Percentiles rank a stretch among this genome's conserved stretches.
Conservation (phyloP, 30 jellyfish, hydroid and myxozoan genomes). For the Aurelia sp. region DNA sequence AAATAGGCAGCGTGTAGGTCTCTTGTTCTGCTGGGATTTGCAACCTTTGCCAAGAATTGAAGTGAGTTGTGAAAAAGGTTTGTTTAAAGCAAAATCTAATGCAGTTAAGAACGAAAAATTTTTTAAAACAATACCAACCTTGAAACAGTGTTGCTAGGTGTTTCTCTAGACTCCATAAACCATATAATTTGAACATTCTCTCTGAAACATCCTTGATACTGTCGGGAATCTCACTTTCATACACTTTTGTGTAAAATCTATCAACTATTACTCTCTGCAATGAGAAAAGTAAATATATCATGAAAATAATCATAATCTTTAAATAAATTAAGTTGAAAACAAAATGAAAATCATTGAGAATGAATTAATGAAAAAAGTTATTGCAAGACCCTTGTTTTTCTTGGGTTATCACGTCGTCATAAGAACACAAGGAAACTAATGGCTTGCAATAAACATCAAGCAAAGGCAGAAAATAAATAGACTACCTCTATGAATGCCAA, state of each 20-base stretch:
- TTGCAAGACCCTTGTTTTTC: no score
- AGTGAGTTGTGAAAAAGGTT: no score
- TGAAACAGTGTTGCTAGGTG: slow-evolving; percentile 82
- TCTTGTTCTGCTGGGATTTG: no score
- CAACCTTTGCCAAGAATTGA: no score
- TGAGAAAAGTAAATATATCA: background rate
- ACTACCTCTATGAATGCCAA: slow-evolving; percentile 89
- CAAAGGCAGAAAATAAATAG: background rate
- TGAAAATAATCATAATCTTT: background rate
- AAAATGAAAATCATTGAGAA: no score
- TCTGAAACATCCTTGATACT: slow-evolving; percentile 59
- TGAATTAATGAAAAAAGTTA: no score
- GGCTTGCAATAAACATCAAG: background rate
- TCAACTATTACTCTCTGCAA: slow-evolving; percentile 68
- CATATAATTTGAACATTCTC: slow-evolving; percentile 84
- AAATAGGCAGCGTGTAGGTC: no score
- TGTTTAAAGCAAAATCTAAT: background rate
- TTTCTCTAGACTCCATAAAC: slow-evolving; percentile 90
- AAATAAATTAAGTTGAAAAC: no score
- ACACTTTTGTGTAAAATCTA: slow-evolving; percentile 69
- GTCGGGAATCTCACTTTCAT: slow-evolving; percentile 55
- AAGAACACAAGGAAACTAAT: no score
- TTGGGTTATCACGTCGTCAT: no score
- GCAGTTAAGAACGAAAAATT: no score
- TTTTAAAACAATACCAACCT: slow-evolving; percentile 51